A percentile compares a stretch with the other conserved stretches of the same genome.
Evolutionary conservation across 2,797 vertebrate genomes (phyloP).

Genomic region (Florisuga fusca): DNA sequence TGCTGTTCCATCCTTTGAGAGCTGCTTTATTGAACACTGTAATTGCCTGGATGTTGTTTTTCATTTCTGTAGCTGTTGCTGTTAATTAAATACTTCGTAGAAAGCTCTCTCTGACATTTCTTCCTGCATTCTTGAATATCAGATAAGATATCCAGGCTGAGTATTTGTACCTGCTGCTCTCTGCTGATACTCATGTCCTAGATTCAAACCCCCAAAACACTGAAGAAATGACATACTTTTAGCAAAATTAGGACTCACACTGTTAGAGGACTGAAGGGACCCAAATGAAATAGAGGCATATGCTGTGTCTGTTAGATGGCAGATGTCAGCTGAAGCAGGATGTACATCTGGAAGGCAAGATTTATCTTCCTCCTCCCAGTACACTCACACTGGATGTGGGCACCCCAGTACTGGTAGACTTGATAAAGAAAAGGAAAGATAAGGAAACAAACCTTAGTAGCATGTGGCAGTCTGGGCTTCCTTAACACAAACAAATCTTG

Average conservation of each 20-base stretch:
- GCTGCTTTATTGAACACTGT: constrained; percentile 80
- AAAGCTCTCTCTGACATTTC: constrained; percentile 80
- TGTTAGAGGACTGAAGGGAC: constrained; percentile 77
- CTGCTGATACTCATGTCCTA: constrained; percentile 80
- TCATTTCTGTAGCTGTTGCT: constrained; percentile 84
- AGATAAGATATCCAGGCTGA: constrained; percentile 78
- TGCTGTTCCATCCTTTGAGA: constrained; percentile 77
- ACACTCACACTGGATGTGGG: rapidly evolving
- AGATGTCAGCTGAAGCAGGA: background rate
- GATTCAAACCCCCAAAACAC: constrained; percentile 89
- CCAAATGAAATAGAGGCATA: constrained; percentile 65
- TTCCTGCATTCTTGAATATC: constrained; percentile 79
- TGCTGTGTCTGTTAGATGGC: background rate
- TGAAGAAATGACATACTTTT: constrained; percentile 94
- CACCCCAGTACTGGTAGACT: background rate
- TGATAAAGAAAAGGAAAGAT: background rate
- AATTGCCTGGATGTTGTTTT: constrained; percentile 84
- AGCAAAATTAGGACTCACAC: constrained; percentile 87
- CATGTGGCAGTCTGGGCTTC: background rate
- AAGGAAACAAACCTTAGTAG: background rate
- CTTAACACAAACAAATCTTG: background rate
- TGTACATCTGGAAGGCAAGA: background rate
- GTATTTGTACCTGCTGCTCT: constrained; percentile 77
- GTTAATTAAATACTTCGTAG: constrained; percentile 86
- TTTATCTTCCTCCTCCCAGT: background rate